phyloP scores from a whole-genome alignment of 2,797 vertebrate species.

The Ceryle rudis region DNA sequence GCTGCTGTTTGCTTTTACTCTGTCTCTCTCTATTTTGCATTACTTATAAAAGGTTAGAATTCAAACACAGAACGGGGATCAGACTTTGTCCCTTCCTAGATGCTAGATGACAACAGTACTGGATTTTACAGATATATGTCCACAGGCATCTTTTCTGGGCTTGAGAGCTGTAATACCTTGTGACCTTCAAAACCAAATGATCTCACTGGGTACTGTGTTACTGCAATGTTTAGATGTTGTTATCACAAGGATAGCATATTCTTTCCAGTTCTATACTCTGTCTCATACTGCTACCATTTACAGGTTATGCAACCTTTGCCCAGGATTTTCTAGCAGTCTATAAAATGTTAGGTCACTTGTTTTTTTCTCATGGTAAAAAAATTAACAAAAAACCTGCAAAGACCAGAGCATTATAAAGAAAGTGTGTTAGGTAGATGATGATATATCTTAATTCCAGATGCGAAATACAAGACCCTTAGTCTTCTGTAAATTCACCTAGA shows the following conservation, averaged over 20 bases:
- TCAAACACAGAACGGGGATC: background rate
- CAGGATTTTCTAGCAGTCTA: background rate
- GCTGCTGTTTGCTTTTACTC: background rate
- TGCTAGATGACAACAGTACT: background rate
- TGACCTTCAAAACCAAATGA: background rate
- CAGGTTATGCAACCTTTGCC: background rate
- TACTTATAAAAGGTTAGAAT: background rate
- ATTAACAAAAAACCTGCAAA: background rate
- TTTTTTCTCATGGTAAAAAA: background rate
- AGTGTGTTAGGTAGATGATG: background rate
- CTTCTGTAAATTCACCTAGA: background rate
- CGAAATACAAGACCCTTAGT: background rate
- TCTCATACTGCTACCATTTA: background rate
- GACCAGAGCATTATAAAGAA: rapidly evolving
- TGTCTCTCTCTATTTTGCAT: background rate
- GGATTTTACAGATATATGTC: background rate
- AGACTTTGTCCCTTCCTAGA: background rate
- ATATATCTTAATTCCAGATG: background rate
- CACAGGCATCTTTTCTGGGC: background rate
- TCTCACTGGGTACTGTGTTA: background rate
- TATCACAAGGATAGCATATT: background rate
- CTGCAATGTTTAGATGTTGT: background rate
- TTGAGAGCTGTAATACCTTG: background rate
- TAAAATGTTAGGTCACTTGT: background rate
- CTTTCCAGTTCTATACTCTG: background rate